phyloP scores from a whole-genome alignment of 2,888 invertebrate genomes.

The Stenurella melanura region DNA sequence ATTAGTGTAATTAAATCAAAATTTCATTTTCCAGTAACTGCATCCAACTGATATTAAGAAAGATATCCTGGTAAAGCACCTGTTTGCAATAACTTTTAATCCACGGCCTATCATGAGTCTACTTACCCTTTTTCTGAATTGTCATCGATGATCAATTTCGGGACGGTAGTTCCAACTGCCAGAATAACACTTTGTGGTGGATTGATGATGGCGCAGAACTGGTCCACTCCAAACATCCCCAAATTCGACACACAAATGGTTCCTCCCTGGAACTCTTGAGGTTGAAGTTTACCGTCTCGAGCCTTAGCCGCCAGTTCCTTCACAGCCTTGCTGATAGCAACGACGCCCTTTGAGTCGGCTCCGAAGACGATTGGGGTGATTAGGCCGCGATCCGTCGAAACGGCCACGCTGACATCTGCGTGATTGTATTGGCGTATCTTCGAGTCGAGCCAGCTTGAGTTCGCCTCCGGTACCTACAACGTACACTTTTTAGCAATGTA shows the following conservation, averaged over 20 bases:
- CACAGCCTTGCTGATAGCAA: conserved; percentile 87
- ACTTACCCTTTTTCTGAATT: conserved; percentile 84
- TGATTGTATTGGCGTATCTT: conserved; percentile 93
- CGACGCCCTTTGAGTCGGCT: conserved; percentile 92
- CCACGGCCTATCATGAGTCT: too few relatives aligned
- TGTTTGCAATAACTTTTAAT: too few relatives aligned
- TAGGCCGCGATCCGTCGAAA: conserved; percentile 94
- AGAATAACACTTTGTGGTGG: conserved; percentile 97
- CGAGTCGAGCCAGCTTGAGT: conserved; percentile 96
- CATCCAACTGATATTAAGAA: too few relatives aligned
- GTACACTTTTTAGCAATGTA: too few relatives aligned
- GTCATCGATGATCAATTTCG: conserved; percentile 83
- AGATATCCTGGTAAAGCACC: too few relatives aligned
- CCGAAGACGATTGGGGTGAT: conserved; percentile 97
- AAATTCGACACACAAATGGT: conserved; percentile 96
- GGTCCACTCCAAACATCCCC: conserved; percentile 93
- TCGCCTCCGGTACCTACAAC: conserved; percentile 87
- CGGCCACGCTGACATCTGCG: conserved; percentile 98
- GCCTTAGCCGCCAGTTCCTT: conserved; percentile 90
- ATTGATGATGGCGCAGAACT: conserved; percentile 95
- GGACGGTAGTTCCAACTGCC: conserved; percentile 89
- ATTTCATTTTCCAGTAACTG: too few relatives aligned
- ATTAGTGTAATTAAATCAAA: too few relatives aligned
- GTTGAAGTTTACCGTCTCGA: conserved; percentile 90
- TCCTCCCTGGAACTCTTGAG: conserved; percentile 97